Evolutionary conservation across 1,140 invertebrate genomes (phyloP).

Genomic region (Chrysoperla carnea): DNA sequence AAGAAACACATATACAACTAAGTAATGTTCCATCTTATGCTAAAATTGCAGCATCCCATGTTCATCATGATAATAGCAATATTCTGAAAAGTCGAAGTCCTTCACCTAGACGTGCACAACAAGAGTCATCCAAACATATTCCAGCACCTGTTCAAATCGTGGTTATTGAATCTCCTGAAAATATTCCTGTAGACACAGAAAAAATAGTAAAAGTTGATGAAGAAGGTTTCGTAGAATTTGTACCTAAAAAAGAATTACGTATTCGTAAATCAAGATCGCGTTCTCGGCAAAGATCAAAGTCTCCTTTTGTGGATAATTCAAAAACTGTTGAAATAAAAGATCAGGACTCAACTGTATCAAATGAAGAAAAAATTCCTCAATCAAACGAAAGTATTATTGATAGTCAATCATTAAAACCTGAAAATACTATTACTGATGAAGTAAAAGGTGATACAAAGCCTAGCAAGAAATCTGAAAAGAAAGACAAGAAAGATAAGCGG

Average conservation of each 20-base stretch:
- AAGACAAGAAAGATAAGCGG: too few relatives aligned
- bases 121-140: neutral
- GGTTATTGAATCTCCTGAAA: neutral
- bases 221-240: conserved; percentile 29
- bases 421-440: too few relatives aligned
- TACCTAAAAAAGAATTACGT: conserved; percentile 24
- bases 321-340: neutral
- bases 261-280: conserved; percentile 25
- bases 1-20: neutral
- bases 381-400: too few relatives aligned
- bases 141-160: neutral
- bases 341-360: neutral
- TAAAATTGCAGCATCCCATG: neutral
- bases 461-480: conserved; percentile 2
- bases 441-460: conserved; percentile 2
- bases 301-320: neutral
- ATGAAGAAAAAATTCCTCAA: too few relatives aligned
- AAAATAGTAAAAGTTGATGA: conserved; percentile 22
- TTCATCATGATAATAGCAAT: neutral
- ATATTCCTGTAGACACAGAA: neutral
- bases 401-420: too few relatives aligned
- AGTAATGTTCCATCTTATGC: neutral
- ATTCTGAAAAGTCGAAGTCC: too few relatives aligned
- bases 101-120: neutral
- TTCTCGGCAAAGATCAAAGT: conserved; percentile 16